Evolutionary conservation across 1,140 invertebrate genomes (phyloP), one percentile per base, ranked within the genome.

Genomic region (Drosophila navojoa): DNA sequence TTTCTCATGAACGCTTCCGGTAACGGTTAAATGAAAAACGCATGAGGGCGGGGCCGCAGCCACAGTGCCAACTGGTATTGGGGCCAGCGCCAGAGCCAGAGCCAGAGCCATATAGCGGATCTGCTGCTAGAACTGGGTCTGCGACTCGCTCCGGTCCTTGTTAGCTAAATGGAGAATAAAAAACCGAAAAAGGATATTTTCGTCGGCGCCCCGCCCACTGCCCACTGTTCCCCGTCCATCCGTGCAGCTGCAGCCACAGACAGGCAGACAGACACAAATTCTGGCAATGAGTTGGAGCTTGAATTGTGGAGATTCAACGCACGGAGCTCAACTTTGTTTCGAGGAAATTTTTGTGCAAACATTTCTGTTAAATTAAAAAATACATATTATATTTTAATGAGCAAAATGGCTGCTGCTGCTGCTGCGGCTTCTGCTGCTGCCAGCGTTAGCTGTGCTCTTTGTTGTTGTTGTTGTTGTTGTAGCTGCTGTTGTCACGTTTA

Each of bases 341-440:
- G 81, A 81, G 86, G 63, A 86, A 90, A 86, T 90, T 91, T 91
- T 91, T 90, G 90, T 85, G 90, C 84, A 91, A 91, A 91, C 90
- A 91, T 91, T 91, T 91, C 90, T 85, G 76, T 82, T 86, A 91
- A 91, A 91, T 91, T 91, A 91, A 91, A 89, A 91, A 91, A 90
- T 91, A 90, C 82, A 91, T 91, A 91, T 91, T 91, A 91, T 91
- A 91, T 91, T 91, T 91, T 91, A 91, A 91, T 91, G 90, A 91
- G 90, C 86, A 91, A 91, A 91, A 91, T 89, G 85, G 85, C 80
- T 73, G 80, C 71, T 45, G 71, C 32, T 62, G 60, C 57, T 29
- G 27, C 5, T 29, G 27, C 5, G 4, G 27, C 27, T 29, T 85
- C 80, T 73, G 80, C 71, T 45, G 68, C 38, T 62, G 60, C 57